Conservation (phyloP, 2,888 invertebrate genomes). For the Electrophaes corylata region DNA sequence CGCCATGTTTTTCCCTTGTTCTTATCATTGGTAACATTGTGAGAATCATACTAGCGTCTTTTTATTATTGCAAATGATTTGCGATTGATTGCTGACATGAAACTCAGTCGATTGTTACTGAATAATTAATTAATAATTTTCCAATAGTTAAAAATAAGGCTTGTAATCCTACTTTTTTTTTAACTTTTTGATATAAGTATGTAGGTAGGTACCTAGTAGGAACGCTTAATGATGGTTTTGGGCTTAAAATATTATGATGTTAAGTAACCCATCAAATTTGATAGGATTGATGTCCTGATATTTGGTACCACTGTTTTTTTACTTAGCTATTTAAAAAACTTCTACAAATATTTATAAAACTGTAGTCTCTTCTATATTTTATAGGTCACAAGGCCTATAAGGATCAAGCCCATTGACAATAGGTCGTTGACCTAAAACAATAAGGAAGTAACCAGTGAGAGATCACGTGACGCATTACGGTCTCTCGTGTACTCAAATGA, state of each 20-base stretch:
- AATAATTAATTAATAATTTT: not conserved
- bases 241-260: too few species aligned
- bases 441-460: not conserved
- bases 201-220: too few species aligned
- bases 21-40: constrained; percentile 28
- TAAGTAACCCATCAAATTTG: too few species aligned
- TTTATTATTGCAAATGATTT: constrained; percentile 20
- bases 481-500: constrained; percentile 4
- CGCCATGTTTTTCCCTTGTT: constrained; percentile 30
- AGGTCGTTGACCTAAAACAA: not conserved
- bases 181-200: too few species aligned
- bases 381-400: too few species aligned
- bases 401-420: too few species aligned
- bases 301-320: too few species aligned
- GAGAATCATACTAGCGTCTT: constrained; percentile 17
- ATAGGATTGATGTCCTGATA: too few species aligned
- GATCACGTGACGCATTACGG: not conserved
- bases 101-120: constrained; percentile 1
- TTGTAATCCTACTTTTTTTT: not conserved
- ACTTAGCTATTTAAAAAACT: too few species aligned
- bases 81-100: constrained; percentile 14
- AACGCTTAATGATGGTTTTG: too few species aligned
- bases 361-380: too few species aligned
- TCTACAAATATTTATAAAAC: too few species aligned
- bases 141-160: not conserved